A percentile compares a stretch with the other conserved stretches of the same genome.
These are phyloP conservation scores for Phaethornis superciliosus DNA, from an alignment of 2,113 vertebrate genomes.

Conservation along the genomic window DNA sequence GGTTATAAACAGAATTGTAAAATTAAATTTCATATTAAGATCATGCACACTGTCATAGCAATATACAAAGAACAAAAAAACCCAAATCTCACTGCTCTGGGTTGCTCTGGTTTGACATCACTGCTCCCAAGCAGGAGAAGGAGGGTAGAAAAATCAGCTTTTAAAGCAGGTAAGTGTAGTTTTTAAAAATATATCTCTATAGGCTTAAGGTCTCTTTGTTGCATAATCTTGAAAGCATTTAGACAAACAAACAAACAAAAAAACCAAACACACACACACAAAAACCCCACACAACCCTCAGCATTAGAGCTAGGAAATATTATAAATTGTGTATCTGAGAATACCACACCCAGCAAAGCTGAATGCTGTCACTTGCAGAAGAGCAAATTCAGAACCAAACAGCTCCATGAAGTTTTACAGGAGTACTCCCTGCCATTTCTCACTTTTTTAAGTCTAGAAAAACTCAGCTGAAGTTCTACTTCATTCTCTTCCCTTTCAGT, in stretches of 20 bases:
- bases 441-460: background rate
- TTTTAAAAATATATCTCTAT: background rate
- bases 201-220: background rate
- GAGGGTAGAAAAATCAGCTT: background rate
- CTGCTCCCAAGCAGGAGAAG: background rate
- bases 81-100: background rate
- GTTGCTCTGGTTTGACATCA: background rate
- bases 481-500: background rate
- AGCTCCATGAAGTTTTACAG: background rate
- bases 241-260: background rate
- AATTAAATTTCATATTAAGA: background rate
- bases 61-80: background rate
- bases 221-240: background rate
- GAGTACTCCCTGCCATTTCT: rapidly evolving
- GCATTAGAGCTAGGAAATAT: background rate
- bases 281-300: background rate
- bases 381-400: background rate
- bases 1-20: background rate
- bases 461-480: background rate
- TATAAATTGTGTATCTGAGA: background rate
- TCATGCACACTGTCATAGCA: background rate
- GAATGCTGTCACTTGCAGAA: background rate
- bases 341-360: rapidly evolving
- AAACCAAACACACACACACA: too few relatives aligned
- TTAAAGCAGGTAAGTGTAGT: background rate